phyloP scores from a whole-genome alignment of 2,888 invertebrate species.

The Euclidia mi region DNA sequence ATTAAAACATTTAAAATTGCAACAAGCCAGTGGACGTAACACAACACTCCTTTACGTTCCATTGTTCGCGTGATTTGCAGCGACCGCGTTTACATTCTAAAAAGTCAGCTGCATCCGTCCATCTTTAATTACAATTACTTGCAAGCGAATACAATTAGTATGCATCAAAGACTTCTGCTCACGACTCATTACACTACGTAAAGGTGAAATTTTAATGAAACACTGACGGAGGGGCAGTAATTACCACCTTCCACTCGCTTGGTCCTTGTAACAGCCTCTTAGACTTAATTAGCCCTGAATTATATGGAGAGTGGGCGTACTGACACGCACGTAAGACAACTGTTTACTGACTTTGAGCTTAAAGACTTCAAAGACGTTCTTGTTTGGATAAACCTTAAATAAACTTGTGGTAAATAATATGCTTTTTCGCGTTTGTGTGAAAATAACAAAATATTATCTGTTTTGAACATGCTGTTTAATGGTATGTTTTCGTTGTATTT shows the following conservation, averaged over 20 bases:
- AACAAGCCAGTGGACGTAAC: no score
- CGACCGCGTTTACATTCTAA: no score
- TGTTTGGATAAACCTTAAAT: not conserved
- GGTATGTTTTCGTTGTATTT: not conserved
- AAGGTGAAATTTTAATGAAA: slow-evolving; percentile 84
- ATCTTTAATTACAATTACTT: slow-evolving; percentile 63
- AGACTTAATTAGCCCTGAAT: slow-evolving; percentile 81
- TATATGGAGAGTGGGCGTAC: slow-evolving; percentile 64
- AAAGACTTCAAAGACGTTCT: slow-evolving; percentile 5
- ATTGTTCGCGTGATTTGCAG: no score
- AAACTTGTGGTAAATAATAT: not conserved
- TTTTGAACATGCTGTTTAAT: not conserved
- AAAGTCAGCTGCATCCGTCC: slow-evolving; percentile 24
- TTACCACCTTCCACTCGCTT: slow-evolving; percentile 79
- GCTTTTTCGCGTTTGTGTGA: no score
- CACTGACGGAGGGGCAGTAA: slow-evolving; percentile 74
- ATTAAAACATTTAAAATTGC: no score
- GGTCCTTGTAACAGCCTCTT: slow-evolving; percentile 74
- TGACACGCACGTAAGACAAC: slow-evolving; percentile 30
- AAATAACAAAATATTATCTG: no score
- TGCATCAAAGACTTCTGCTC: slow-evolving; percentile 78
- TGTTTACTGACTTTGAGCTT: slow-evolving; percentile 14
- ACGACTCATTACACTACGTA: slow-evolving; percentile 69
- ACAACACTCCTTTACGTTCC: no score
- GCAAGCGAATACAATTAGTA: slow-evolving; percentile 71